phyloP scores from a whole-genome alignment of 2,888 invertebrate genomes.

The Caenorhabditis macrosperma region DNA sequence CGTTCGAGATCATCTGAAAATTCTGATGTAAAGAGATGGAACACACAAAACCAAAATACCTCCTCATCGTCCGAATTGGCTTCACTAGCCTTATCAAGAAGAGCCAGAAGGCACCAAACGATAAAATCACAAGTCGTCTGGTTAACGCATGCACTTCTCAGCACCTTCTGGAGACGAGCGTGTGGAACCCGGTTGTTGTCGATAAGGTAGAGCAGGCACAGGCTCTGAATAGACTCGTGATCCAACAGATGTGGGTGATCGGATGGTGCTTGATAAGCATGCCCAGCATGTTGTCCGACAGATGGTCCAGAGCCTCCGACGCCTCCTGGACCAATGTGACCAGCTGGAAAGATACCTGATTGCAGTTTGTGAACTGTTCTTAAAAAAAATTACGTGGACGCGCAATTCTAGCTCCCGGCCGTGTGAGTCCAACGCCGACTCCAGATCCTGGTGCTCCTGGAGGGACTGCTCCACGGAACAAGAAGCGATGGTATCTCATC shows the following conservation, averaged over 20 bases:
- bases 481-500: slow-evolving; percentile 50
- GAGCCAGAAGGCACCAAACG: slow-evolving; percentile 83
- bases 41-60: no score
- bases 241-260: slow-evolving; percentile 84
- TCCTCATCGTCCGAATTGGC: slow-evolving; percentile 63
- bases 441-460: slow-evolving; percentile 10
- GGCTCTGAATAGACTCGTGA: slow-evolving; percentile 88
- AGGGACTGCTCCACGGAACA: slow-evolving; percentile 48
- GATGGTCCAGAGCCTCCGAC: slow-evolving; percentile 7
- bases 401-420: slow-evolving; percentile 19
- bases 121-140: slow-evolving; percentile 90
- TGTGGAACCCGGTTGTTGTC: slow-evolving; percentile 89
- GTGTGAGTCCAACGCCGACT: not conserved
- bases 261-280: slow-evolving; percentile 53
- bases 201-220: slow-evolving; percentile 88
- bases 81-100: slow-evolving; percentile 73
- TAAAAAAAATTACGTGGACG: not conserved
- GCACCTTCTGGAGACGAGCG: slow-evolving; percentile 82
- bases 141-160: slow-evolving; percentile 88
- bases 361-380: not conserved
- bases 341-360: slow-evolving; percentile 6
- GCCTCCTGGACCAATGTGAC: not conserved
- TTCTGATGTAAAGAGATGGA: no score
- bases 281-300: slow-evolving; percentile 62
- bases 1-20: slow-evolving; percentile 52